phyloP scores from a whole-genome alignment of 2,113 vertebrate genomes.

The Tupaia chinensis region DNA sequence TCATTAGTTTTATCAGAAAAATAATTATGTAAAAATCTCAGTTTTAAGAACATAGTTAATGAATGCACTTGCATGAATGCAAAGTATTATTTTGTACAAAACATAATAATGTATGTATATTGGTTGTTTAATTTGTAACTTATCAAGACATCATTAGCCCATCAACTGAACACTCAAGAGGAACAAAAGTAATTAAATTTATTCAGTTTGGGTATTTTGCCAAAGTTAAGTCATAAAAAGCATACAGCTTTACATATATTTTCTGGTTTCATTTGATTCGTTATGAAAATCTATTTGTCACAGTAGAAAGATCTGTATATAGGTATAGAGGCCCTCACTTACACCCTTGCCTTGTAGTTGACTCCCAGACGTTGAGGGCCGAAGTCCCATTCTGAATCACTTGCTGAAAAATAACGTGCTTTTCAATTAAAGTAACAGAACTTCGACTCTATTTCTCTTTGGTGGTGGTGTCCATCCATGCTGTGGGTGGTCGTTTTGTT shows the following conservation, averaged over 20 bases:
- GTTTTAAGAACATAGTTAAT: conserved; percentile 32
- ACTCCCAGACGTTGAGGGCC: not conserved
- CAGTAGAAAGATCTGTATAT: not conserved
- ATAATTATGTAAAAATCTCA: conserved; percentile 24
- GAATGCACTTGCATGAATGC: not conserved
- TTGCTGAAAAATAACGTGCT: not conserved
- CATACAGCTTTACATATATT: not conserved
- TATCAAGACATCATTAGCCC: not conserved
- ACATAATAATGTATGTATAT: not conserved
- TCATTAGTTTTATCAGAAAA: not conserved
- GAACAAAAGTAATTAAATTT: conserved; percentile 38
- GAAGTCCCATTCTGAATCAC: not conserved
- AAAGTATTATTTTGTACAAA: conserved; percentile 20
- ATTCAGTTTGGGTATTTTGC: conserved; percentile 38
- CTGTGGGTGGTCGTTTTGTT: not conserved
- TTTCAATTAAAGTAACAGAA: not conserved
- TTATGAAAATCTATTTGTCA: conserved; percentile 6
- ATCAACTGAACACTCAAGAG: not conserved
- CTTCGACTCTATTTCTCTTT: not conserved
- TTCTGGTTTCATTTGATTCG: conserved; percentile 22
- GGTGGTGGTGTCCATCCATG: not conserved
- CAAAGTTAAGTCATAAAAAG: conserved; percentile 12
- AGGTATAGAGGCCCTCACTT: not conserved
- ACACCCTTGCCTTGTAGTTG: not conserved
- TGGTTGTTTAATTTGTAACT: not conserved